These are phyloP conservation scores for Cheilinus undulatus DNA, from an alignment of 2,113 vertebrate species.

Conservation along the genomic window DNA sequence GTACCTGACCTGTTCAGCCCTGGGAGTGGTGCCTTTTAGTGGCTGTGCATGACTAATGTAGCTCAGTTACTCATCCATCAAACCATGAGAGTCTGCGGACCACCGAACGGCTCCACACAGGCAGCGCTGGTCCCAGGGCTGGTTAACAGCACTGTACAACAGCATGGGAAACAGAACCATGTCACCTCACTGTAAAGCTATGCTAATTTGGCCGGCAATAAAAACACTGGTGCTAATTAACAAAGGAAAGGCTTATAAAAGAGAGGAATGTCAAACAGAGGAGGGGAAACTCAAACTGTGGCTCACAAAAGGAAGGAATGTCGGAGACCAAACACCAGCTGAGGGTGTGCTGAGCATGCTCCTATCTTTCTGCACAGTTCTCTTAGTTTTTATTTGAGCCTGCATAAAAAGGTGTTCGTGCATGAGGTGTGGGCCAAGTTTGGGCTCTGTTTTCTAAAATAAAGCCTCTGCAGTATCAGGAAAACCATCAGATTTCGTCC, in stretches of 20 bases:
- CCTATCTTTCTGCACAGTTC: conserved; percentile 19
- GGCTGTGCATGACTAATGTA: conserved; percentile 56
- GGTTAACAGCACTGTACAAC: conserved; percentile 11
- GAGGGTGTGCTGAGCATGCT: conserved; percentile 34
- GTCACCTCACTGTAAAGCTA: conserved; percentile 65
- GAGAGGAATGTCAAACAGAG: conserved; percentile 65
- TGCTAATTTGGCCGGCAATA: conserved; percentile 69
- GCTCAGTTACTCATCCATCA: conserved; percentile 57
- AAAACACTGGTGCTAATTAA: conserved; percentile 72
- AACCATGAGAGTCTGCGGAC: conserved; percentile 33
- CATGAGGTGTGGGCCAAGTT: not conserved
- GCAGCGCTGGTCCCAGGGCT: conserved; percentile 7
- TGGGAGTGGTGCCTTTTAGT: conserved; percentile 45
- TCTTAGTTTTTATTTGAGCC: conserved; percentile 11
- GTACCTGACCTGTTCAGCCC: conserved; percentile 33
- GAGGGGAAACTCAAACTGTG: conserved; percentile 19
- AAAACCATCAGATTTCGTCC: no score
- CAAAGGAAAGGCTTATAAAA: conserved; percentile 59
- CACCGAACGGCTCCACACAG: not conserved
- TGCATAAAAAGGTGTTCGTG: conserved; percentile 10
- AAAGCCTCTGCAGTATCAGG: not conserved
- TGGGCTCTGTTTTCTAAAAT: not conserved
- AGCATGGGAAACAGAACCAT: conserved; percentile 59
- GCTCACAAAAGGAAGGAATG: conserved; percentile 67
- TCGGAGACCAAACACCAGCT: conserved; percentile 44